Evolutionary conservation across 2,888 invertebrate species (phyloP).

Genomic region (Oxystoma pomonae): DNA sequence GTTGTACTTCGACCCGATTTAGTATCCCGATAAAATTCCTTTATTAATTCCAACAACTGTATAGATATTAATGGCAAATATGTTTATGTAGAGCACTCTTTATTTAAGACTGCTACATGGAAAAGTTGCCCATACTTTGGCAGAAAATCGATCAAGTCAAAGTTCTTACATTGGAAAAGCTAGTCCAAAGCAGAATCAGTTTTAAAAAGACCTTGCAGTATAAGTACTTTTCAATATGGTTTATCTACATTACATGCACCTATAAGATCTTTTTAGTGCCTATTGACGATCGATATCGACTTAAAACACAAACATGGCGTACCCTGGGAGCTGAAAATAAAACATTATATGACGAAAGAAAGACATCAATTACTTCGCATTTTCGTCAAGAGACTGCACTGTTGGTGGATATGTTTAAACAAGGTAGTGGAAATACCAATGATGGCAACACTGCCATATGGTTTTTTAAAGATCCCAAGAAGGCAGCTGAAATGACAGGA

Average conservation of each 20-base stretch:
- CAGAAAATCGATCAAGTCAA: background rate
- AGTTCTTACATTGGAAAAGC: background rate
- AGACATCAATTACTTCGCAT: background rate
- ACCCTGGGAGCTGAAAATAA: no score
- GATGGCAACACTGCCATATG: background rate
- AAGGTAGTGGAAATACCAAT: no score
- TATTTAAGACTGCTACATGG: conserved; percentile 2
- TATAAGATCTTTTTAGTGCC: conserved; percentile 5
- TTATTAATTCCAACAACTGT: background rate
- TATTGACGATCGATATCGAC: no score
- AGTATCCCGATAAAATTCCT: no score
- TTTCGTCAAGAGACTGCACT: no score
- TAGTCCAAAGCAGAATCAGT: background rate
- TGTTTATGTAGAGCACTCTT: background rate
- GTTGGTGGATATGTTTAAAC: no score
- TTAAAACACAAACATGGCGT: no score
- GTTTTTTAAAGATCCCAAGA: background rate
- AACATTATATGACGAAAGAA: conserved; percentile 1
- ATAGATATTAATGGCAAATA: background rate
- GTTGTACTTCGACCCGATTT: background rate
- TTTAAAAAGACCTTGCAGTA: background rate
- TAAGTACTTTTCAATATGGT: conserved; percentile 1
- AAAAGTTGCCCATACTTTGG: background rate
- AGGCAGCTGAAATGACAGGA: no score
- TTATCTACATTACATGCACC: background rate